Evolutionary conservation across 1,140 invertebrate species (phyloP), one percentile per base, ranked within the genome.

Genomic region (Hormaphis cornu): DNA sequence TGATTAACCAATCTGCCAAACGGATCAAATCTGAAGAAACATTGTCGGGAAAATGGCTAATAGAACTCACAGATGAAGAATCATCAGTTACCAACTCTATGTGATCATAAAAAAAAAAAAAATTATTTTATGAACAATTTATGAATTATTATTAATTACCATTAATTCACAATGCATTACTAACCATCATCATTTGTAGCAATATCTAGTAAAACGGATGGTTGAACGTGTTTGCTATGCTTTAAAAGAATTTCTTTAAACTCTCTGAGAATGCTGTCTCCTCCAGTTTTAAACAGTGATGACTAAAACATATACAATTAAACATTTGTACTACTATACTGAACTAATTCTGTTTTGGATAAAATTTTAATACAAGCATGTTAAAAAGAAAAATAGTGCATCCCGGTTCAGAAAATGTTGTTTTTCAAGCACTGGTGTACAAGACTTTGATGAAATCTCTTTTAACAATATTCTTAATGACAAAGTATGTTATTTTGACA

Each of bases 181-280:
- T 33, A 28, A 72, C 71, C 91, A 78, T 95, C 93, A 78, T 94
- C 91, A 50, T 86, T 84, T 71, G 86, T 85, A 53, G 95, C 87
- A 69, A 95, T 81, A 79, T 95, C 91, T 73, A 95, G 78, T 24
- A 97, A 81, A 54, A 88, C 84, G 7, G 93, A 88, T 0, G 93
- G 87, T 30, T 91, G 85, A 33, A 96, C 80, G 5, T 93, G 90
- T 74, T 89, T 87, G 74, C 92, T 93, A 79, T 96, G 88, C 70
- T 90, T 86, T 63, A 85, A 85, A 14, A 98, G 79, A 54, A 94
- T 81, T 74, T 91, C 89, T 74, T 91, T 87, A 78, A 96, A 96
- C 76, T 97, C 92, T 72, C 84, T 84, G 74, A 91, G 90, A 26
- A 97, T 78, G 69, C 85, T 83, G 72, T 87, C 82, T 70, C 85